Percentiles rank a stretch among this genome's conserved stretches.
These are phyloP conservation scores for Bovichtus variegatus DNA, from an alignment of 2,797 vertebrate genomes.

Conservation along the genomic window DNA sequence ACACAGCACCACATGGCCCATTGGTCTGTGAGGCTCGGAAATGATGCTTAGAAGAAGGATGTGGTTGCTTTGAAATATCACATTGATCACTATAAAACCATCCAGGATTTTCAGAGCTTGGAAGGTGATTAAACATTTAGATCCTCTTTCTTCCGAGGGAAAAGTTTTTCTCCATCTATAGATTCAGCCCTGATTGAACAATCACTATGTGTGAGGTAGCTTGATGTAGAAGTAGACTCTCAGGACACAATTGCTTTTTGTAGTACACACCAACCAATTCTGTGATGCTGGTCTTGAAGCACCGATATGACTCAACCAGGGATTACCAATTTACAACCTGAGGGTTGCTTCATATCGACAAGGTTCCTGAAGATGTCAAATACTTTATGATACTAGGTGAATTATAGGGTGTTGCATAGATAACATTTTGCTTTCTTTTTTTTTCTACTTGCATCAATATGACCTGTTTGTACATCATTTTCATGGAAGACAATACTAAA, in stretches of 20 bases:
- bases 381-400: neutral
- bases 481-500: neutral
- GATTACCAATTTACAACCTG: conserved; percentile 14
- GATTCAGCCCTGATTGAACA: conserved; percentile 37
- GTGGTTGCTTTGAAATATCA: conserved; percentile 26
- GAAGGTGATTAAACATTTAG: conserved; percentile 32
- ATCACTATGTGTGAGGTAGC: conserved; percentile 37
- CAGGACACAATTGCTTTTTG: conserved; percentile 45
- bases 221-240: conserved; percentile 31
- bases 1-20: neutral
- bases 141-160: neutral
- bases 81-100: conserved; percentile 25
- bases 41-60: conserved; percentile 5
- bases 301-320: conserved; percentile 14
- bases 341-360: neutral
- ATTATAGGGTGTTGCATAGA: neutral
- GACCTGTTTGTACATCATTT: neutral
- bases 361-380: neutral
- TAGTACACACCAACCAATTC: conserved; percentile 33
- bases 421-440: too few relatives aligned
- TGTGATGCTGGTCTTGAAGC: conserved; percentile 18
- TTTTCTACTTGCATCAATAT: neutral
- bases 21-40: neutral
- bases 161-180: conserved; percentile 6
- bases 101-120: conserved; percentile 11